Base-by-base conservation (phyloP, 2,888 invertebrate genomes). In the Miltochrista miniata region DNA sequence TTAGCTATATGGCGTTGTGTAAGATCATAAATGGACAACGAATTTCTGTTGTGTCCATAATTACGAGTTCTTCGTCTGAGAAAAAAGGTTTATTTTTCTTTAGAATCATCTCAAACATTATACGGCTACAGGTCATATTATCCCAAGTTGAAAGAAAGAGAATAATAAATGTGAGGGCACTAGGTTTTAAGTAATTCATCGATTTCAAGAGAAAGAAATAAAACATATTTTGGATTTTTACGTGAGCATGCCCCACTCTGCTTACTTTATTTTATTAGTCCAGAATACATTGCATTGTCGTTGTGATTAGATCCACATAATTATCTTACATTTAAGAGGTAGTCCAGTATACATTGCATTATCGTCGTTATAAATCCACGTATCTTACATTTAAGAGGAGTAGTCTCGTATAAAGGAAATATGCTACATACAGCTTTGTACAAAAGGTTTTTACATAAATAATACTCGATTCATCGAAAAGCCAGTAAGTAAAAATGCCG, bases 201-300 rank as follows among this genome's bases (percentile, higher is more conserved):
- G 9, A 30, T 4, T 40, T 29, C 7, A 24, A 35, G 24, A 13
- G 9, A 24, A 31, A 33, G 8, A 46, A 51, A 46, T 46, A n/a
- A 51, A 46, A 46, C 37, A 46, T 24, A 29, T 34, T 45, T 34
- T 34, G 42, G 42, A 12, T 42, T 54, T 54, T 68, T 73, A 65
- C 66, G 83, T 81, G 88, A 83, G 70, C 70, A 69, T 69, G 51
- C 74, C 81, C 87, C 89, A 87, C 84, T 76, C 83, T 87, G 82
- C 85, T 79, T 38, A n/a, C 33, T 43, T 44, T 40, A 40, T 14
- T 47, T 87, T 85, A 85, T 83, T 85, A 64, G 75, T 83, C 79
- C 84, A 77, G 76, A 72, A 75, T 81, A 85, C 85, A 85, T 64
- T 72, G 73, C 79, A 80, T 80, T 66, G 74, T 85, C 84, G 77